These are phyloP conservation scores for Caenorhabditis briggsae DNA, from an alignment of 1,140 invertebrate species.

Conservation along the genomic window DNA sequence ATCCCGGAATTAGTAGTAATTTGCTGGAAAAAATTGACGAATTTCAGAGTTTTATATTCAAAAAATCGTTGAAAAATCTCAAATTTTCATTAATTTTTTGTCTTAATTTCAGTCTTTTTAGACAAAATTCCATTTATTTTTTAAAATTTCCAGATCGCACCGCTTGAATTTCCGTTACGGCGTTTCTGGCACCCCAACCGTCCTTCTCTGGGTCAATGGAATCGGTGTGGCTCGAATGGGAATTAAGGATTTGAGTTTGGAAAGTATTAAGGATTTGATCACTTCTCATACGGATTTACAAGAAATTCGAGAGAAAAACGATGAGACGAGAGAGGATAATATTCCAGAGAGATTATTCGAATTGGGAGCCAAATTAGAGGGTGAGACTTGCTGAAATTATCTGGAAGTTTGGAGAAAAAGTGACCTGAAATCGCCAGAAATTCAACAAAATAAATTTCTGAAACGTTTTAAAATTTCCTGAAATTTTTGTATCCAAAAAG, in stretches of 20 bases:
- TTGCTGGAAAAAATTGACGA: no score
- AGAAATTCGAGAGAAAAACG: neutral
- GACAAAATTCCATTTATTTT: no score
- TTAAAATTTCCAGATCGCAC: constrained; percentile 41
- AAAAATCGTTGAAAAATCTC: no score
- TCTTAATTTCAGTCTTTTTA: no score
- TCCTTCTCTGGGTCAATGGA: constrained; percentile 55
- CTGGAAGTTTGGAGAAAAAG: no score
- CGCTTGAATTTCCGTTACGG: constrained; percentile 52
- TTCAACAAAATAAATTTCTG: no score
- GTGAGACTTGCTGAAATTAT: neutral
- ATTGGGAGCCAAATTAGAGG: neutral
- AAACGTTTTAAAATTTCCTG: no score
- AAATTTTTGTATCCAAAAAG: no score
- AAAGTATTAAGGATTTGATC: constrained; percentile 2
- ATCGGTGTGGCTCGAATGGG: constrained; percentile 26
- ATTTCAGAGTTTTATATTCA: no score
- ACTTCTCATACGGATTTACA: constrained; percentile 12
- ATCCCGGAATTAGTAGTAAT: no score
- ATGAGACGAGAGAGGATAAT: neutral
- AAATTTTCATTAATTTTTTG: no score
- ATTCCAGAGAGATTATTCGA: constrained; percentile 9
- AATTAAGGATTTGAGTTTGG: constrained; percentile 16
- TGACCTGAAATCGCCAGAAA: no score
- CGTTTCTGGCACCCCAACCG: constrained; percentile 34